Conservation (phyloP, 37 sponge, comb jelly and placozoan genomes). For the Beroe forskalii region DNA sequence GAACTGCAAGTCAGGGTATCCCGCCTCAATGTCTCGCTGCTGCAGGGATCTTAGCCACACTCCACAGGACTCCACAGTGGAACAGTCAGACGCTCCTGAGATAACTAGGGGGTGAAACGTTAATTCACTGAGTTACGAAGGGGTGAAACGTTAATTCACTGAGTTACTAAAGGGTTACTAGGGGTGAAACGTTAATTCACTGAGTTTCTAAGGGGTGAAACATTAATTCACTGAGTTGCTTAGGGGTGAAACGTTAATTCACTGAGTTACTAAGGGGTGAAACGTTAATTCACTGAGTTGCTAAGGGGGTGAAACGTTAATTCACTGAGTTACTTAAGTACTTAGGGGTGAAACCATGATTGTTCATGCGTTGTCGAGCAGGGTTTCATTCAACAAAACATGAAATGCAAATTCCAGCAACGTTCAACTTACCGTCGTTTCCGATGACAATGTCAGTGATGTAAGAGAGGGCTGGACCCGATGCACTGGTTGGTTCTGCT, state of each 20-base stretch:
- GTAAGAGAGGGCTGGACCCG: background rate
- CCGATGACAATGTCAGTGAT: constrained; percentile 59
- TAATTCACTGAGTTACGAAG: background rate
- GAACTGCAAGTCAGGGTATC: constrained; percentile 17
- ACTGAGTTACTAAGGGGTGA: too few relatives aligned
- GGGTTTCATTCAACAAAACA: too few relatives aligned
- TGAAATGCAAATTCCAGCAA: too few relatives aligned
- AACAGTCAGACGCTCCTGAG: constrained; percentile 19
- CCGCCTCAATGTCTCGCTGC: background rate
- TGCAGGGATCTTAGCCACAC: background rate
- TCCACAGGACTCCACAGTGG: background rate
- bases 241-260: background rate
- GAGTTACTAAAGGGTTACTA: too few relatives aligned
- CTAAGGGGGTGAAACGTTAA: too few relatives aligned
- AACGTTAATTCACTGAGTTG: too few relatives aligned
- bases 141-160: too few relatives aligned
- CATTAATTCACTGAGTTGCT: too few relatives aligned
- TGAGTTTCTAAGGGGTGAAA: too few relatives aligned
- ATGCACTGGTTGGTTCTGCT: background rate
- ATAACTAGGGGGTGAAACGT: background rate
- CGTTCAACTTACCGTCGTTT: constrained; percentile 12
- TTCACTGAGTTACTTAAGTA: too few relatives aligned
- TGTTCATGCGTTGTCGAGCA: too few relatives aligned
- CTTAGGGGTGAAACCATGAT: too few relatives aligned
- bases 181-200: background rate